Percentiles rank a stretch among this genome's conserved stretches.
Evolutionary conservation across 92 coral and sea anemone genomes (phyloP).

Genomic region (Siderastrea radians): DNA sequence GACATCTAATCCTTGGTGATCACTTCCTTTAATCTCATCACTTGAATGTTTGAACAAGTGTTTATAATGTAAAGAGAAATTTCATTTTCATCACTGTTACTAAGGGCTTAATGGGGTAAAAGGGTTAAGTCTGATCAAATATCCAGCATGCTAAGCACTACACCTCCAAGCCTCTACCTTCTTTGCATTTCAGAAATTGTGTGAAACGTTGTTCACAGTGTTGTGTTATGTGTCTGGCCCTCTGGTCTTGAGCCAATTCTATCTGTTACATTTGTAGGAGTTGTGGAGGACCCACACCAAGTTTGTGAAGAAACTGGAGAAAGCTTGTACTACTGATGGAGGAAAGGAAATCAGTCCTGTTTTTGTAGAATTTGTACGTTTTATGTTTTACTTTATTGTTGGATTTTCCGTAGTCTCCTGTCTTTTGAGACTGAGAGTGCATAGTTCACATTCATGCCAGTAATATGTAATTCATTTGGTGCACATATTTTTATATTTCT

Average conservation of each 20-base stretch:
- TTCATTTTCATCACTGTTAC: too few relatives aligned
- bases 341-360: slow-evolving; percentile 79
- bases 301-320: slow-evolving; percentile 82
- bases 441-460: not conserved
- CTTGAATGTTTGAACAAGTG: too few relatives aligned
- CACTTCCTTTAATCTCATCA: too few relatives aligned
- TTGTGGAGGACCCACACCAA: slow-evolving; percentile 75
- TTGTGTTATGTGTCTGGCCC: too few relatives aligned
- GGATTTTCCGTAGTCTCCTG: not conserved
- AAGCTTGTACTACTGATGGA: slow-evolving; percentile 70
- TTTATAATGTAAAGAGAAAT: too few relatives aligned
- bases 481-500: not conserved
- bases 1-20: too few relatives aligned
- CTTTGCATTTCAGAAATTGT: too few relatives aligned
- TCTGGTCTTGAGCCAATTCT: not conserved
- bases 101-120: too few relatives aligned
- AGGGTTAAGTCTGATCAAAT: too few relatives aligned
- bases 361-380: slow-evolving; percentile 88
- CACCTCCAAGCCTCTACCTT: too few relatives aligned
- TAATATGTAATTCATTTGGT: not conserved
- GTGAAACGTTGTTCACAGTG: too few relatives aligned
- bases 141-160: too few relatives aligned
- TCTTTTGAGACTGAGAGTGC: not conserved
- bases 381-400: not conserved
- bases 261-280: slow-evolving; percentile 58